Conservation (phyloP, 2,113 vertebrate genomes). For the zebrafish (Danio rerio) region GRCz12tu NC_133181.1:44631501-44632000, state of each 20-base stretch:
- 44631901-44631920: constrained; percentile 47
- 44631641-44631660: constrained; percentile 6
- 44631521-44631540: too few species aligned
- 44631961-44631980: constrained; percentile 6
- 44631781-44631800: constrained; percentile 49
- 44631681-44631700: constrained; percentile 31
- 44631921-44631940: constrained; percentile 63
- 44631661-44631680: constrained; percentile 16
- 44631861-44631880: constrained; percentile 65
- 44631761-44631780: constrained; percentile 29
- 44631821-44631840: constrained; percentile 45
- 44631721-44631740: constrained; percentile 35
- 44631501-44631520: too few species aligned
- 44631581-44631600: neutral
- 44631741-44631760: constrained; percentile 17
- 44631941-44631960: constrained; percentile 42
- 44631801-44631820: constrained; percentile 45
- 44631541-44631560: too few species aligned
- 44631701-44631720: constrained; percentile 38
- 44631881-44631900: constrained; percentile 22
- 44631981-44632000: constrained; percentile 7
- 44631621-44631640: constrained; percentile 25
- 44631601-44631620: neutral
- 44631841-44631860: constrained; percentile 35
- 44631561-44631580: too few species aligned